These are phyloP conservation scores for Plectrocnemia conspersa DNA, from an alignment of 1,140 invertebrate genomes.

Conservation along the genomic window DNA sequence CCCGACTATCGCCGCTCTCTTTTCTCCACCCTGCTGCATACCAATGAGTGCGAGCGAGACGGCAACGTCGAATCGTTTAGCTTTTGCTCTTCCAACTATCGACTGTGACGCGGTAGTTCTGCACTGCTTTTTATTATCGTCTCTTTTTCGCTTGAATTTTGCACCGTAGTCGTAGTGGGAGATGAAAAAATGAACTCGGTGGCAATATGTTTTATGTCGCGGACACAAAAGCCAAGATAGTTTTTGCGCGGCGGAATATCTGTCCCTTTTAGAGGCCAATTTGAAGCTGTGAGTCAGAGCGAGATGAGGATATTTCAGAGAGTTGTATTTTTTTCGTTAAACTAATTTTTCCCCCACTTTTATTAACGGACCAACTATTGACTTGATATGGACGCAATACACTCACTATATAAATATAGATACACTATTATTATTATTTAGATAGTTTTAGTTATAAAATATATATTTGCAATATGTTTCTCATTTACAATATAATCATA, in stretches of 20 bases:
- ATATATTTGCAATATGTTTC: neutral
- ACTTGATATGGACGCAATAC: too few species aligned
- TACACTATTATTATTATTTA: too few species aligned
- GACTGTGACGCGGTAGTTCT: slow-evolving; percentile 16
- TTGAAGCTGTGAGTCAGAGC: neutral
- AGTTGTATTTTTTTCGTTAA: too few species aligned
- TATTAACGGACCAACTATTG: too few species aligned
- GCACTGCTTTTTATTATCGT: slow-evolving; percentile 8
- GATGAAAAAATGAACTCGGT: slow-evolving; percentile 15
- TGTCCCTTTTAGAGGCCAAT: neutral
- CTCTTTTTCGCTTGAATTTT: slow-evolving; percentile 1
- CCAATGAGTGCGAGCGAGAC: slow-evolving; percentile 5
- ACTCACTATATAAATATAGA: too few species aligned
- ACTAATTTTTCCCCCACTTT: too few species aligned
- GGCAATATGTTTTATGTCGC: slow-evolving; percentile 3
- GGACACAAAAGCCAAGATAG: slow-evolving; percentile 12
- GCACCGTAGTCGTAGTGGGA: neutral
- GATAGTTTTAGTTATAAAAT: neutral
- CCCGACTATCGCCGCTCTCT: neutral
- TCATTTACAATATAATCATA: neutral
- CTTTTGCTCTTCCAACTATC: slow-evolving; percentile 9
- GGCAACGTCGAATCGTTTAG: neutral
- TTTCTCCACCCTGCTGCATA: neutral
- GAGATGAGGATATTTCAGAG: neutral
- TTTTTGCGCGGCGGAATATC: slow-evolving; percentile 5